Base-by-base conservation (phyloP, 1,140 invertebrate species). In the Rhizoglyphus robini region DNA sequence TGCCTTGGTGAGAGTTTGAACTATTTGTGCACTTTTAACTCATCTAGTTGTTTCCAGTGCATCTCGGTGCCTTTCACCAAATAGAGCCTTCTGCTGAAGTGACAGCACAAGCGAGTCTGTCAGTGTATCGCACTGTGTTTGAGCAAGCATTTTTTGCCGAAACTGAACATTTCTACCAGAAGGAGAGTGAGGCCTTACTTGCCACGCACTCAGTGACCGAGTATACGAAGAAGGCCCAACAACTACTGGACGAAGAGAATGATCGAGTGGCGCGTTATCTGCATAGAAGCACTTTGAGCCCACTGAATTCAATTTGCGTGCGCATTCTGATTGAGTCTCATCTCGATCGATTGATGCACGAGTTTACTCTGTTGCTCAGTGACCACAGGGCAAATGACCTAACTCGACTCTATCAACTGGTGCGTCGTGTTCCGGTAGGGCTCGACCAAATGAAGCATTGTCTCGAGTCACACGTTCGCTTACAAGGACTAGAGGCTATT, bases 321-420 rank as follows among this genome's bases (percentile, higher is more conserved):
- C 83, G 86, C 67, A 94, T 97, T n/a, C 80, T 99, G 3, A 98
- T 99, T 71, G 87, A 95, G 76, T 93, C 95, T 74, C 95, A 98
- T 75, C 77, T 99, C 67, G 93, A 97, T 74, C 88, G 92, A 72
- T 93, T 99, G 77, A 91, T 97, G 74, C 79, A 85, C n/a, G 94
- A 99, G 78, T 99, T 99, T 77, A 86, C 97, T 78, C 89, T 91
- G 81, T 81, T 98, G 3, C 78, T 99, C 8, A 87, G 96, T 77
- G 84, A 88, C 60, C 90, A 98, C 72, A 95, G 96, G 78, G 89
- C 97, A 77, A 83, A 86, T 60, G 95, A 99, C 80, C 59, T 99
- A 27, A 91, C 88, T 0, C 80, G 95, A 60, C 98, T 99, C 94
- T 99, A 90, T 79, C 84, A 85, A 49, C 78, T 99, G 60, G 93